phyloP scores from a whole-genome alignment of 1,140 invertebrate species.

The Drosophila kepulauana region DNA sequence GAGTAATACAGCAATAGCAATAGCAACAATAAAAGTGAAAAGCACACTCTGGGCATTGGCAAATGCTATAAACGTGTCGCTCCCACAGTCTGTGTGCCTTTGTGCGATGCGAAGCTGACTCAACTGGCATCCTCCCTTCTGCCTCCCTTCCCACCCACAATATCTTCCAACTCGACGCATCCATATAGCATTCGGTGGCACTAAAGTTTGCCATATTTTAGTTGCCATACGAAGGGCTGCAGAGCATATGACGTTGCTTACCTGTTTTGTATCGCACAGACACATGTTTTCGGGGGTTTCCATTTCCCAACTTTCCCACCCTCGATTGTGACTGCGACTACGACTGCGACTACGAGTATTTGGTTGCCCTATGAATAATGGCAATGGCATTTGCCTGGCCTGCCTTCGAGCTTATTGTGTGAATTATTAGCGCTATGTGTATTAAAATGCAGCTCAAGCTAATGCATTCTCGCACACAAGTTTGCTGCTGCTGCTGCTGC shows the following conservation, averaged over 20 bases:
- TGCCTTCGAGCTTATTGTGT: conserved; percentile 72
- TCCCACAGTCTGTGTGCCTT: conserved; percentile 17
- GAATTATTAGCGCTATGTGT: conserved; percentile 79
- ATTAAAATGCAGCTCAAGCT: conserved; percentile 78
- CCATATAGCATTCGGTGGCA: conserved; percentile 16
- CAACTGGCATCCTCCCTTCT: neutral
- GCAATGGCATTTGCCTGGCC: conserved; percentile 43
- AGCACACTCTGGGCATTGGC: conserved; percentile 72
- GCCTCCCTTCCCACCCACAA: neutral
- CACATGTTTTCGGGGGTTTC: conserved; percentile 35
- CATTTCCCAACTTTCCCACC: neutral
- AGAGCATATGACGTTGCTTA: conserved; percentile 40
- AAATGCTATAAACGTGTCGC: conserved; percentile 78
- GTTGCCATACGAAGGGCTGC: conserved; percentile 11
- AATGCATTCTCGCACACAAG: conserved; percentile 44
- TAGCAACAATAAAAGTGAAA: conserved; percentile 77
- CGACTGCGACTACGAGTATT: conserved; percentile 13
- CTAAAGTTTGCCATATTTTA: conserved; percentile 49
- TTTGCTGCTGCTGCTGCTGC: conserved; percentile 11
- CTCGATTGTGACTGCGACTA: neutral
- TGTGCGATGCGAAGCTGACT: neutral
- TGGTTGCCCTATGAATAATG: conserved; percentile 68
- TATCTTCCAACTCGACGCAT: neutral
- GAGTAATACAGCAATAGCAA: conserved; percentile 13
- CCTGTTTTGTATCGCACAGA: conserved; percentile 37